phyloP scores from a whole-genome alignment of 1,140 invertebrate genomes.

The Bombus superbus region DNA sequence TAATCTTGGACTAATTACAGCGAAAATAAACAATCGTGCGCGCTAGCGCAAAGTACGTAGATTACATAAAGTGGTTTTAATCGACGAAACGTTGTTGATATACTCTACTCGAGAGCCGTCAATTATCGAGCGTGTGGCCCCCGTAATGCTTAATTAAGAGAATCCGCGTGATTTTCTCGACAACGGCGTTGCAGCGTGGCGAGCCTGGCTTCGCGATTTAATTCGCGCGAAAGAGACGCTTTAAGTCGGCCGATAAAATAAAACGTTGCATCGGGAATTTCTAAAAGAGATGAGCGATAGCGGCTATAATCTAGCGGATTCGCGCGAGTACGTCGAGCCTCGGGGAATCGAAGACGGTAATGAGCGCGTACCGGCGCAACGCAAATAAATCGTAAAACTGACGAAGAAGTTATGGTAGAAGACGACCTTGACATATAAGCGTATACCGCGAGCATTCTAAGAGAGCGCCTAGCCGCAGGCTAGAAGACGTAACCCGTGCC shows the following conservation, averaged over 20 bases:
- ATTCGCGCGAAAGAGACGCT: not conserved
- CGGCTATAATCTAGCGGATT: constrained; percentile 11
- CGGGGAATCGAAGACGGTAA: constrained; percentile 25
- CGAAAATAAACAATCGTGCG: not conserved
- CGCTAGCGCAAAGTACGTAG: too few species aligned
- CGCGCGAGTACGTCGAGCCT: not conserved
- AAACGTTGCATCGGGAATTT: not conserved
- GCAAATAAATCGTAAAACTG: constrained; percentile 79
- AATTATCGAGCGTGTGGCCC: not conserved
- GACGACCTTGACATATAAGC: constrained; percentile 70
- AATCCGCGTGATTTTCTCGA: not conserved
- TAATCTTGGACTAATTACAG: not conserved
- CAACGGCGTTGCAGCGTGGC: not conserved
- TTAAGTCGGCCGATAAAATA: not conserved
- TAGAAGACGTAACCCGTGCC: constrained; percentile 63
- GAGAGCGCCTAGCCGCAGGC: constrained; percentile 65
- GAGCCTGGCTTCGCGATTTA: not conserved
- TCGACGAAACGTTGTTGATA: not conserved
- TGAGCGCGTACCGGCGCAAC: constrained; percentile 29
- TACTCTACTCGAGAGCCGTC: not conserved
- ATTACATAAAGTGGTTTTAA: not conserved
- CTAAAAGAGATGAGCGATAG: constrained; percentile 17
- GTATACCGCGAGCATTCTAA: constrained; percentile 61
- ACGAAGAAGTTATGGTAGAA: constrained; percentile 27
- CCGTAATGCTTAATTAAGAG: not conserved